phyloP scores from a whole-genome alignment of 2,797 vertebrate genomes.

The Rhabdomys pumilio region DNA sequence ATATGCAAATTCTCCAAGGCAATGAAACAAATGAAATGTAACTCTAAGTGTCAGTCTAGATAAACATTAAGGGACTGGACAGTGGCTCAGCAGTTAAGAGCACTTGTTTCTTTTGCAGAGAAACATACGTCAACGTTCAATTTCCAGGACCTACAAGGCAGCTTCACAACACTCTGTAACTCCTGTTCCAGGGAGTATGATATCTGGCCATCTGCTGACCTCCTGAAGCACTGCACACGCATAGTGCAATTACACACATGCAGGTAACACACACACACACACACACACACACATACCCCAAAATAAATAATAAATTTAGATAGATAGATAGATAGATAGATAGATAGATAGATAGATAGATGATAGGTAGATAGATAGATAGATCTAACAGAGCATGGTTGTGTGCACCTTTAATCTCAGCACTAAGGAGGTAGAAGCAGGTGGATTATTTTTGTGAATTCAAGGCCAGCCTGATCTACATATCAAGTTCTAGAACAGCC shows the following conservation, averaged over 20 bases:
- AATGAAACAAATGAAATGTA: constrained; percentile 16
- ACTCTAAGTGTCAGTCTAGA: constrained; percentile 31
- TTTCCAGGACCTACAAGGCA: neutral
- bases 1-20: neutral
- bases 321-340: too few relatives aligned
- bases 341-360: neutral
- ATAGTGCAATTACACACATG: too few relatives aligned
- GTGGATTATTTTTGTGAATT: neutral
- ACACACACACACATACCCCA: neutral
- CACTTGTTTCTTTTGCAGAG: neutral
- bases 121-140: neutral
- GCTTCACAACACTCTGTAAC: neutral
- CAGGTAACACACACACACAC: neutral
- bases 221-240: neutral
- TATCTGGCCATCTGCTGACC: neutral
- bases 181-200: neutral
- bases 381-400: neutral
- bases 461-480: neutral
- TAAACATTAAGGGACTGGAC: constrained; percentile 1
- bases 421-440: neutral
- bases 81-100: neutral
- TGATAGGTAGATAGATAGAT: too few relatives aligned
- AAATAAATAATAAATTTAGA: too few relatives aligned
- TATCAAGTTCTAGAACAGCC: neutral
- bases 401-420: neutral